Percentiles rank a stretch among this genome's conserved stretches.
These are phyloP conservation scores for Phymanthus crucifer DNA, from an alignment of 92 coral and sea anemone genomes.

Conservation along the genomic window DNA sequence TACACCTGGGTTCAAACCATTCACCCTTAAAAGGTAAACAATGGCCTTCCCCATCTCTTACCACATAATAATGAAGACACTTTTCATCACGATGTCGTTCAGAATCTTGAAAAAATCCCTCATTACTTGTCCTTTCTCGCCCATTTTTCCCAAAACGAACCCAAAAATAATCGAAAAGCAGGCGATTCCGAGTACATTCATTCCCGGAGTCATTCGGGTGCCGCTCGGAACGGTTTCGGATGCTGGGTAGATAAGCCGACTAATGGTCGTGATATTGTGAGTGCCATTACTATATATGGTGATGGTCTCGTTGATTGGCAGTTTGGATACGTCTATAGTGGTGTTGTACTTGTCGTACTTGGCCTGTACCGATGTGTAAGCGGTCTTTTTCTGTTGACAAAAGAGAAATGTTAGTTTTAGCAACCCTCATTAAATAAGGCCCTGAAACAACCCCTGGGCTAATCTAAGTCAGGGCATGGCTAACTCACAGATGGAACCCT, in stretches of 20 bases:
- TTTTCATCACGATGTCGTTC: slow-evolving; percentile 70
- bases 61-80: slow-evolving; percentile 76
- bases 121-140: slow-evolving; percentile 58
- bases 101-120: slow-evolving; percentile 51
- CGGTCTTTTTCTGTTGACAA: slow-evolving; percentile 53
- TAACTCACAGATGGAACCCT: too few relatives aligned
- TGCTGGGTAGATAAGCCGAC: slow-evolving; percentile 47
- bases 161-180: slow-evolving; percentile 78
- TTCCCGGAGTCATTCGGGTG: slow-evolving; percentile 63
- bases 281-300: slow-evolving; percentile 46
- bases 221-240: slow-evolving; percentile 62
- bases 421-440: too few relatives aligned
- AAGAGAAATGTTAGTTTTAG: background rate
- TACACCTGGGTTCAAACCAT: too few relatives aligned
- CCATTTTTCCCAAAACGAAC: slow-evolving; percentile 69
- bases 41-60: slow-evolving; percentile 12
- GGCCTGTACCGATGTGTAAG: slow-evolving; percentile 41
- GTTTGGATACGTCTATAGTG: slow-evolving; percentile 33
- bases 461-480: too few relatives aligned
- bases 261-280: slow-evolving; percentile 57
- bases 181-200: slow-evolving; percentile 80
- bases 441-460: background rate
- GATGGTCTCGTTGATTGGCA: slow-evolving; percentile 44
- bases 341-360: slow-evolving; percentile 45
- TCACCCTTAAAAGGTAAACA: too few relatives aligned